Percentiles rank a stretch among this genome's conserved stretches.
phyloP scores from a whole-genome alignment of 1,140 invertebrate species.

The Mya arenaria region DNA sequence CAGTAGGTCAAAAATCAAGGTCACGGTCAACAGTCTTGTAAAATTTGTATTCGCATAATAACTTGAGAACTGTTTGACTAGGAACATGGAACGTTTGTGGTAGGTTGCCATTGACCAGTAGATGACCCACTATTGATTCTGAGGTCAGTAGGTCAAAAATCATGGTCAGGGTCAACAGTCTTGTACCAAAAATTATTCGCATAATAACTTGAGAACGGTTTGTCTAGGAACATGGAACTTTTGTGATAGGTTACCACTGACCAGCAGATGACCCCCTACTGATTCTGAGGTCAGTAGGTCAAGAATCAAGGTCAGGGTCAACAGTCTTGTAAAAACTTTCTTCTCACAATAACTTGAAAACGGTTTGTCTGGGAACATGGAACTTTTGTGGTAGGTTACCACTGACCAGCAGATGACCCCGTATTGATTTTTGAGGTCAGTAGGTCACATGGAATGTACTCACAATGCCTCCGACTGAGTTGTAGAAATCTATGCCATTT shows the following conservation, averaged over 20 bases:
- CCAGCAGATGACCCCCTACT: not conserved
- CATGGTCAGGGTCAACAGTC: too few species aligned
- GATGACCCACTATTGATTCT: too few species aligned
- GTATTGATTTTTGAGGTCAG: not conserved
- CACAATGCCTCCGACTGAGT: constrained; percentile 65
- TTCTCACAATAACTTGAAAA: not conserved
- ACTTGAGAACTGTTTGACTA: too few species aligned
- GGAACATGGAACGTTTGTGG: too few species aligned
- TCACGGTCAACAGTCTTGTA: too few species aligned
- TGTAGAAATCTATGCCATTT: constrained; percentile 62
- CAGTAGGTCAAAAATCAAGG: too few species aligned
- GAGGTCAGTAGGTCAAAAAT: too few species aligned
- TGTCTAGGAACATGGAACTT: not conserved
- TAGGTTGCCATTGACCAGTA: too few species aligned
- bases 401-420: not conserved
- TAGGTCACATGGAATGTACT: not conserved
- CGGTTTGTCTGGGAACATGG: not conserved
- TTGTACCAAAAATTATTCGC: too few species aligned
- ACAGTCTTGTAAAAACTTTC: too few species aligned
- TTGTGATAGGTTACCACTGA: not conserved
- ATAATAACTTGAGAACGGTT: not conserved
- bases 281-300: not conserved
- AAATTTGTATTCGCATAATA: too few species aligned
- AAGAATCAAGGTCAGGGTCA: too few species aligned
- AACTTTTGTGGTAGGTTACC: not conserved